Evolutionary conservation across 2,888 invertebrate genomes (phyloP).

Genomic region (Tuta absoluta): DNA sequence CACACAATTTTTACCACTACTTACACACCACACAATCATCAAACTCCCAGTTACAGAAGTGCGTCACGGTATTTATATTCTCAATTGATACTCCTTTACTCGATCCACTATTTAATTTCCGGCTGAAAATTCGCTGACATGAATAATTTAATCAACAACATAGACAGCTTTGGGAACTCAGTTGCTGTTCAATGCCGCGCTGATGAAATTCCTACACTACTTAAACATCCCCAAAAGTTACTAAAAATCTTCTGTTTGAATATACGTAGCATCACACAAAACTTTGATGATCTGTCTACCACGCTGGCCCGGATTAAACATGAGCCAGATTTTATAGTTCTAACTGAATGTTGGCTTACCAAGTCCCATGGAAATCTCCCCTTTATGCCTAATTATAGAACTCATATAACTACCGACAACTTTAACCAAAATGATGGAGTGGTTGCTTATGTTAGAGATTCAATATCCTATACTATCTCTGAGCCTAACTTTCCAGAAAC

Average conservation of each 20-base stretch:
- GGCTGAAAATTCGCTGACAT: not conserved
- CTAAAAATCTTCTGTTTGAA: not conserved
- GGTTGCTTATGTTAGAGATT: too few species aligned
- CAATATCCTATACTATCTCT: not conserved
- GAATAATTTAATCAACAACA: not conserved
- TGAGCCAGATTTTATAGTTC: too few species aligned
- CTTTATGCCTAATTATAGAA: not conserved
- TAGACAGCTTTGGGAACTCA: not conserved
- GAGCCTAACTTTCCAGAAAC: constrained; percentile 9
- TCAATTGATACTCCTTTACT: too few species aligned
- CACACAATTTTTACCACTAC: too few species aligned
- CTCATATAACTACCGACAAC: constrained; percentile 5
- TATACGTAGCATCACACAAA: constrained; percentile 1
- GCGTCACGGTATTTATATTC: too few species aligned
- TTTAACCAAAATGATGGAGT: not conserved
- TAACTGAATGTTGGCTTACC: not conserved
- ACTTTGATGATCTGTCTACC: not conserved
- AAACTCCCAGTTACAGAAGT: too few species aligned
- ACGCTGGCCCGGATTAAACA: not conserved
- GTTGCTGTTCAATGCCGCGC: not conserved
- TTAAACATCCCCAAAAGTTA: not conserved
- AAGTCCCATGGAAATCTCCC: not conserved
- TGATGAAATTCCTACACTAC: not conserved
- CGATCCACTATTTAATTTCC: too few species aligned
- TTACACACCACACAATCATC: too few species aligned